A percentile compares a stretch with the other conserved stretches of the same genome.
Conservation (phyloP, 2,888 invertebrate species). For the Dichetophora obliterata region DNA sequence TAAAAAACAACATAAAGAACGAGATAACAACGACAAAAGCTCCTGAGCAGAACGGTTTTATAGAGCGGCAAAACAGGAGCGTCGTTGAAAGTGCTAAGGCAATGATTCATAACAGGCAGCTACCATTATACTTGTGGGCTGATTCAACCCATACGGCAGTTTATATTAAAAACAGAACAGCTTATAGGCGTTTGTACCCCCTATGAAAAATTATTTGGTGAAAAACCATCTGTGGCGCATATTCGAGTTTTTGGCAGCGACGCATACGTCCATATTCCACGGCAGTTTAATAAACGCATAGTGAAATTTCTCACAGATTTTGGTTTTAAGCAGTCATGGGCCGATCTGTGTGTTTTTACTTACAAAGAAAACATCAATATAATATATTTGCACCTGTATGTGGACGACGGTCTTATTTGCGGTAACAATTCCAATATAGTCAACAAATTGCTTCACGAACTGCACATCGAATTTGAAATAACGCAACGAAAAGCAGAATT, state of each 20-base stretch:
- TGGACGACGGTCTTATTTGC: too few species aligned
- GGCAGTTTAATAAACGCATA: too few species aligned
- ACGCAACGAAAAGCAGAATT: too few species aligned
- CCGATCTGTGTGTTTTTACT: too few species aligned
- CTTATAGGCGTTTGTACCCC: constrained; percentile 6
- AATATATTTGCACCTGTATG: too few species aligned
- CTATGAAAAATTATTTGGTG: constrained; percentile 30
- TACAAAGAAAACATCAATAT: too few species aligned
- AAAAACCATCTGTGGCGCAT: constrained; percentile 30
- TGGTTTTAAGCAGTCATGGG: too few species aligned
- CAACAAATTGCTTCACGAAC: too few species aligned
- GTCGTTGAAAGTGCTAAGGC: constrained; percentile 35
- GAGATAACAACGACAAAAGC: constrained; percentile 37
- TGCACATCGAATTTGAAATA: too few species aligned
- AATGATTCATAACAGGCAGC: constrained; percentile 5
- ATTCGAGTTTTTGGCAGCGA: constrained; percentile 34
- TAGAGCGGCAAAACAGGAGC: constrained; percentile 35
- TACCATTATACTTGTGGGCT: constrained; percentile 24
- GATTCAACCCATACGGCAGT: constrained; percentile 37
- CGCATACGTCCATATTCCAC: not conserved
- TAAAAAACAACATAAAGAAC: constrained; percentile 40
- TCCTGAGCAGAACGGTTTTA: constrained; percentile 32
- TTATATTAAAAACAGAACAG: too few species aligned
- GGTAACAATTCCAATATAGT: too few species aligned
- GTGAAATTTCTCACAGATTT: too few species aligned